A percentile compares a stretch with the other conserved stretches of the same genome.
phyloP scores from a whole-genome alignment of 2,113 vertebrate species.

The Melanerpes formicivorus region DNA sequence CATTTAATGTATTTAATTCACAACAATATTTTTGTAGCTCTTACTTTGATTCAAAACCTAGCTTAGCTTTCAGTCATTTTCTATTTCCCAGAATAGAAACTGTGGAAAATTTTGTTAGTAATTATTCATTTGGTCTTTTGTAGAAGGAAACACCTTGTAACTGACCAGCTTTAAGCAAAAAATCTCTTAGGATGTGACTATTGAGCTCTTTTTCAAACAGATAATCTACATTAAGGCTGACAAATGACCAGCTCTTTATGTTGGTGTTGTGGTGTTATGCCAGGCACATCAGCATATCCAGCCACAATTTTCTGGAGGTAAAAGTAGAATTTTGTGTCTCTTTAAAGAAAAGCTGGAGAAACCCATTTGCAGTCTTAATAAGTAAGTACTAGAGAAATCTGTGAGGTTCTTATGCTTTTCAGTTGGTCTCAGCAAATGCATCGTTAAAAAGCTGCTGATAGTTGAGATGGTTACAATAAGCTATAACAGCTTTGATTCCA shows the following conservation, averaged over 20 bases:
- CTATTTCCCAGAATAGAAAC: conserved; percentile 54
- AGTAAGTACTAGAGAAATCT: neutral
- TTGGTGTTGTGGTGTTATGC: neutral
- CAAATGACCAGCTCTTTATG: neutral
- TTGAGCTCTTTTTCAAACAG: conserved; percentile 23
- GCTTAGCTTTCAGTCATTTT: conserved; percentile 63
- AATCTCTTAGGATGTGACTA: neutral
- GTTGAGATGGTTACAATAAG: neutral
- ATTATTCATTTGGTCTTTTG: conserved; percentile 42
- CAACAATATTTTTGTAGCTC: conserved; percentile 71
- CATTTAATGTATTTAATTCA: conserved; percentile 78
- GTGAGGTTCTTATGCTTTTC: neutral
- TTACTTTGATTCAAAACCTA: conserved; percentile 67
- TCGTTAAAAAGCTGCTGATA: conserved; percentile 26
- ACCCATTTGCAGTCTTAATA: neutral
- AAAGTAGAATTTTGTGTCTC: neutral
- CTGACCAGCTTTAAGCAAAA: conserved; percentile 50
- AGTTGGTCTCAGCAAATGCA: neutral
- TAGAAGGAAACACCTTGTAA: conserved; percentile 43
- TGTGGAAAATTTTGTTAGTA: conserved; percentile 23
- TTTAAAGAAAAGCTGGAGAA: neutral
- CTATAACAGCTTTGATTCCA: conserved; percentile 12
- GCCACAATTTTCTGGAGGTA: neutral
- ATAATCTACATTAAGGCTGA: neutral
- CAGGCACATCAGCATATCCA: neutral